These are phyloP conservation scores for Myotis davidii DNA, from an alignment of 2,113 vertebrate genomes.

Conservation along the genomic window DNA sequence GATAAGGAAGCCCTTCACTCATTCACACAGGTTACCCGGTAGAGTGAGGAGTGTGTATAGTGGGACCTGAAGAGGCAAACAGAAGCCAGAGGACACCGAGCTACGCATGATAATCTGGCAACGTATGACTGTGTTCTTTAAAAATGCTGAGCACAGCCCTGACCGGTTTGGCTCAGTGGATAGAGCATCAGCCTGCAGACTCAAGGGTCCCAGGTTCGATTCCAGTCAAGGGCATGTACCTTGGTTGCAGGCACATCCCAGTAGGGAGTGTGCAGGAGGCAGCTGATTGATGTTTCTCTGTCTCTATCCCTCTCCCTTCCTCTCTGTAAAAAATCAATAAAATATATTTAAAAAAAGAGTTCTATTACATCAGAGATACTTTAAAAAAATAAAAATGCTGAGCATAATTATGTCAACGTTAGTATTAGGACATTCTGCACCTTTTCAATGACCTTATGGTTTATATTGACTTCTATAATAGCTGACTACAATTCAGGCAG, in stretches of 20 bases:
- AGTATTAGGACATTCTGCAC: not conserved
- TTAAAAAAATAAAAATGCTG: not conserved
- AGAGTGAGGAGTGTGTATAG: not conserved
- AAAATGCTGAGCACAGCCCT: not conserved
- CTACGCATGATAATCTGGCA: not conserved
- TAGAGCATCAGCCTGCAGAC: too few relatives aligned
- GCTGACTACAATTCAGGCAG: not conserved
- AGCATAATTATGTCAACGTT: not conserved
- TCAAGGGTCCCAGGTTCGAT: too few relatives aligned
- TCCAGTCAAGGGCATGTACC: too few relatives aligned
- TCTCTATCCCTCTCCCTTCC: too few relatives aligned
- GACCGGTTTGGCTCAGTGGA: too few relatives aligned
- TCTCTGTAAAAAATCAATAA: too few relatives aligned
- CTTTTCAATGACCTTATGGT: not conserved
- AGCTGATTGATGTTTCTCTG: too few relatives aligned
- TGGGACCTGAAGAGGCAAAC: not conserved
- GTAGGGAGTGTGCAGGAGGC: too few relatives aligned
- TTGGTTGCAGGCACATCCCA: too few relatives aligned
- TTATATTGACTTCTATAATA: not conserved
- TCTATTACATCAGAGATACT: too few relatives aligned
- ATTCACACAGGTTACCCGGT: not conserved
- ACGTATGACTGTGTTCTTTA: not conserved
- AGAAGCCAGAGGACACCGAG: not conserved
- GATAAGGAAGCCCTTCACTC: not conserved
- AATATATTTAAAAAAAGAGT: too few relatives aligned